Evolutionary conservation across 2,113 vertebrate genomes (phyloP), one percentile per base, ranked within the genome.

Genomic region (Boulengerochromis microlepis): DNA sequence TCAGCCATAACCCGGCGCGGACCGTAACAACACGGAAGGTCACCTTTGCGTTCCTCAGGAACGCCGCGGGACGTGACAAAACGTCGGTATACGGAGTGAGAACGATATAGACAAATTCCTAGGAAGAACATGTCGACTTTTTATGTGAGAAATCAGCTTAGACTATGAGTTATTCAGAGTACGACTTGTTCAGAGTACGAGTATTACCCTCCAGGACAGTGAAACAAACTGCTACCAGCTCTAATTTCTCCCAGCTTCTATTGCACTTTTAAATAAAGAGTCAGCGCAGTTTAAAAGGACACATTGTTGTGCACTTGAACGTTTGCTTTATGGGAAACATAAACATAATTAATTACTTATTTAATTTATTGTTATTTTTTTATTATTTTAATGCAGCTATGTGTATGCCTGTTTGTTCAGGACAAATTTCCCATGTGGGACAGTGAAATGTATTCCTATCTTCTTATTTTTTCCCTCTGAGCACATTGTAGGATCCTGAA

Each of bases 251-350:
- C 33, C 64, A 38, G 33, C 33, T 38, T 69, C 11, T 40, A 8
- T 8, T 69, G 1, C 64, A 13, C 33, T 69, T 22, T 69, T 69
- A 69, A 38, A 66, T 66, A 22, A 66, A n/a, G 33, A 66, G 18
- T 66, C 19, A 0, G n/a, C n/a, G n/a, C n/a, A n/a, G 19, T 66
- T 38, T 66, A 38, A 38, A 38, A 38, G 0, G 19, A 38, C 33
- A 38, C 61, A 1, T 38, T n/a, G 2, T 66, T 66, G 0, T 66
- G 10, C 33, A 66, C 31, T 66, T 0, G 1, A 33, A 64, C 1
- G 16, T 64, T 64, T 64, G 59, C 59, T 33, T 64, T 3, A 61
- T 61, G 0, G 57, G 57, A 61, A 61, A 61, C 57, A 19, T 33
- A 61, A 61, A 61, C 57, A 19, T 33, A 19, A 61, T 61, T 61